phyloP scores from a whole-genome alignment of 2,797 vertebrate genomes.

The Gadopsis bispinosus region DNA sequence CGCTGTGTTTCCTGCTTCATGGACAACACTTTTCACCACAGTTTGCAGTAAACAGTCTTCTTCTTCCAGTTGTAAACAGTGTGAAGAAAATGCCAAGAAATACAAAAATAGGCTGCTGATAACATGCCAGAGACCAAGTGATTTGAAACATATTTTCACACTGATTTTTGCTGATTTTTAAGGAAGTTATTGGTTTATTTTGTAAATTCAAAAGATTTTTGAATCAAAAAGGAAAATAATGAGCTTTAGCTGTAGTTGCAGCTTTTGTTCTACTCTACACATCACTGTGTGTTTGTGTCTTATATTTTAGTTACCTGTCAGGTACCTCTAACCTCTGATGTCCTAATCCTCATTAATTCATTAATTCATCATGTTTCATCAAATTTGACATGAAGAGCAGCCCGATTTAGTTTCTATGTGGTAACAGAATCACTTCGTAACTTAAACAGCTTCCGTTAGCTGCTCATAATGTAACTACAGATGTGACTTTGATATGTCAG shows the following conservation, averaged over 20 bases:
- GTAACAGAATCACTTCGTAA: conserved; percentile 21
- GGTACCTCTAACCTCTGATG: not conserved
- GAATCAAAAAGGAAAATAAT: not conserved
- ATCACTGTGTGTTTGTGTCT: not conserved
- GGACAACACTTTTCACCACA: not conserved
- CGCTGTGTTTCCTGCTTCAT: too few species aligned
- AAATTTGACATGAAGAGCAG: not conserved
- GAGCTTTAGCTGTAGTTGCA: not conserved
- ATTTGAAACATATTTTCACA: not conserved
- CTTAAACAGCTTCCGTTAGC: not conserved
- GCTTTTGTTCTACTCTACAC: not conserved
- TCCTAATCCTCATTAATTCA: conserved; percentile 7
- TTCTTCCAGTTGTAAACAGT: not conserved
- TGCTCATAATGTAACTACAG: conserved; percentile 3
- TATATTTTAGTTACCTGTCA: conserved; percentile 10
- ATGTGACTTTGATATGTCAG: not conserved
- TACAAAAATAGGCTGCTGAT: not conserved
- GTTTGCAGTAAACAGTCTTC: not conserved
- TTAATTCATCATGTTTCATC: conserved; percentile 22
- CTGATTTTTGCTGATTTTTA: not conserved
- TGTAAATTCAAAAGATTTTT: too few species aligned
- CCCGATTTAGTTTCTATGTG: conserved; percentile 1
- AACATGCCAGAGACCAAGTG: not conserved
- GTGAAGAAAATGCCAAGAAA: not conserved
- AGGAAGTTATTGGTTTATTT: not conserved